These are phyloP conservation scores for crab-eating macaque (Macaca fascicularis) DNA, from an alignment of 2,113 vertebrate species.

Conservation along the genomic window DNA sequence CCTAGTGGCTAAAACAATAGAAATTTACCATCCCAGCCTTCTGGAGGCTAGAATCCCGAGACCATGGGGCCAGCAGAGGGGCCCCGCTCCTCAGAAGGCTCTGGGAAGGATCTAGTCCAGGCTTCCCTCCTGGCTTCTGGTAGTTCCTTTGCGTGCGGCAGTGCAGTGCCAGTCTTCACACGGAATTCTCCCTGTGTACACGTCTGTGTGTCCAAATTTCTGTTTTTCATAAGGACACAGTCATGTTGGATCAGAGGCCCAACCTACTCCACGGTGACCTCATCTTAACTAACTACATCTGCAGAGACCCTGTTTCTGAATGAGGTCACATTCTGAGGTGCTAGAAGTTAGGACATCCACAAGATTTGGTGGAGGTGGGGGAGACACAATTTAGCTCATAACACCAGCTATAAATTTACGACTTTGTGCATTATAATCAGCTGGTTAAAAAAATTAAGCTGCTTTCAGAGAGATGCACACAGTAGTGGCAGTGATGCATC, in stretches of 20 bases:
- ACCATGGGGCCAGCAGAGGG: not conserved
- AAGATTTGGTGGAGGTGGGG: not conserved
- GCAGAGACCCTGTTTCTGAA: not conserved
- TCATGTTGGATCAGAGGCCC: not conserved
- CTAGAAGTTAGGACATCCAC: not conserved
- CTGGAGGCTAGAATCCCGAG: not conserved
- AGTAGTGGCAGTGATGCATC: not conserved
- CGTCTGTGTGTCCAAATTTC: not conserved
- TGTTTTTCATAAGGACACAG: not conserved
- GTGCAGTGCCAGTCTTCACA: accelerated
- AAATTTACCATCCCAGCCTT: not conserved
- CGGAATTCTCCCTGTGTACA: not conserved
- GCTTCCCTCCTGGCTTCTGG: not conserved
- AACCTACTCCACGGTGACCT: not conserved
- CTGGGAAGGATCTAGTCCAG: not conserved
- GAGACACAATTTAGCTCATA: not conserved
- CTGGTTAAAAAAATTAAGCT: not conserved
- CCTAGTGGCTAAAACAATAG: not conserved
- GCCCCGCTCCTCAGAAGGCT: not conserved
- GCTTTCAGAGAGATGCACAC: not conserved
- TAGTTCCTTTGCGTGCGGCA: not conserved
- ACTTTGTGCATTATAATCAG: not conserved
- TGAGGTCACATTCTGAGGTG: not conserved
- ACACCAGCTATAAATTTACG: not conserved
- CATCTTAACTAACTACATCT: not conserved